Evolutionary conservation across 2,113 vertebrate species (phyloP).

Genomic region (Sisor rabdophorus): DNA sequence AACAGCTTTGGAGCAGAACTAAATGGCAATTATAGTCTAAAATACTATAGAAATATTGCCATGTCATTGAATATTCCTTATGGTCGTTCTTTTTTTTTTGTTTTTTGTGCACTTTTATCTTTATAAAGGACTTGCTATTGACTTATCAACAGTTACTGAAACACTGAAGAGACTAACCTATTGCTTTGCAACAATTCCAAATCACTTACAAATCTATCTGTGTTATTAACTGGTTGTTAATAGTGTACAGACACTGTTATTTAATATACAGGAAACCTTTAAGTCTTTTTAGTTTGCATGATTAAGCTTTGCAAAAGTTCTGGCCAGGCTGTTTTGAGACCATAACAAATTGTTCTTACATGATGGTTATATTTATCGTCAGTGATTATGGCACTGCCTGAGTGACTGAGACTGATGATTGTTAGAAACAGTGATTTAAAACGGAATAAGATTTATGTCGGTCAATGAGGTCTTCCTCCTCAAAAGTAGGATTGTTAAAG

Average conservation of each 20-base stretch:
- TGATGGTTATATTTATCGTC: not conserved
- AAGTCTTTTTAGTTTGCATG: not conserved
- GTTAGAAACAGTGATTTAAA: not conserved
- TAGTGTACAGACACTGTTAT: not conserved
- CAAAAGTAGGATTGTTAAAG: too few relatives aligned
- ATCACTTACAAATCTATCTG: not conserved
- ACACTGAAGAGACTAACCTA: not conserved
- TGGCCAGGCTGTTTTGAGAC: not conserved
- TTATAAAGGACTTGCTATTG: too few relatives aligned
- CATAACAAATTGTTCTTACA: not conserved
- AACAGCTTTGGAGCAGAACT: too few relatives aligned
- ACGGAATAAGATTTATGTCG: not conserved
- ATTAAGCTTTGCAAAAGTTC: not conserved
- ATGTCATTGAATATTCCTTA: too few relatives aligned
- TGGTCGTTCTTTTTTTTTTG: too few relatives aligned
- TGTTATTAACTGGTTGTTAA: not conserved
- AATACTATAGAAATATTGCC: too few relatives aligned
- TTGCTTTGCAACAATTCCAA: not conserved
- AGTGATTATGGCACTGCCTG: not conserved
- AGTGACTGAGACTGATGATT: not conserved
- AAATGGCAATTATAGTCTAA: too few relatives aligned
- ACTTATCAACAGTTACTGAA: not conserved
- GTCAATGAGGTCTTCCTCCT: too few relatives aligned
- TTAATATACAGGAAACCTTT: not conserved
- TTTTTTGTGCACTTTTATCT: too few relatives aligned